Evolutionary conservation across 2,888 invertebrate species (phyloP).

Genomic region (Lycophotia porphyrea): DNA sequence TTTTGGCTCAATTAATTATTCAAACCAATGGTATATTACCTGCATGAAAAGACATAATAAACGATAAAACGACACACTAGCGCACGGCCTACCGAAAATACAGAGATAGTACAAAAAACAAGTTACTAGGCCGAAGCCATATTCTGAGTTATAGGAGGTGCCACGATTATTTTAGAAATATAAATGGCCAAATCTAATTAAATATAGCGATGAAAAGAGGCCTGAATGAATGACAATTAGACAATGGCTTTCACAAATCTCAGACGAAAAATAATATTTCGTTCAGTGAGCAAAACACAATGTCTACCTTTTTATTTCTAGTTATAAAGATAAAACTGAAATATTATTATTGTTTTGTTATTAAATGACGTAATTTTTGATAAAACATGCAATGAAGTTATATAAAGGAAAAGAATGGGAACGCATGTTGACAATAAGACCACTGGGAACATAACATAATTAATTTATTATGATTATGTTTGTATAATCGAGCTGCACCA

Average conservation of each 20-base stretch:
- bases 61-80: neutral
- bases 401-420: neutral
- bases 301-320: neutral
- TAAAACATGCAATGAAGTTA: slow-evolving; percentile 1
- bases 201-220: neutral
- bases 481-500: slow-evolving; percentile 20
- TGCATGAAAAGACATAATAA: neutral
- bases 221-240: neutral
- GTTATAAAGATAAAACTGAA: neutral
- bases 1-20: neutral
- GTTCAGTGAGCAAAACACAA: neutral
- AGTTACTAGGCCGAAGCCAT: neutral
- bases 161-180: neutral
- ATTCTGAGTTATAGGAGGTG: neutral
- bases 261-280: neutral
- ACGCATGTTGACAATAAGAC: slow-evolving; percentile 22
- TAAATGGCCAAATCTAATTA: neutral
- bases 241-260: neutral
- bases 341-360: neutral
- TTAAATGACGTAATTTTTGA: neutral
- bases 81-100: neutral
- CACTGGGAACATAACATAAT: slow-evolving; percentile 20
- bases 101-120: neutral
- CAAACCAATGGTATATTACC: neutral
- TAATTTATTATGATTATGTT: slow-evolving; percentile 32